phyloP scores from a whole-genome alignment of 2,888 invertebrate genomes.

The Hedychridium roseum region DNA sequence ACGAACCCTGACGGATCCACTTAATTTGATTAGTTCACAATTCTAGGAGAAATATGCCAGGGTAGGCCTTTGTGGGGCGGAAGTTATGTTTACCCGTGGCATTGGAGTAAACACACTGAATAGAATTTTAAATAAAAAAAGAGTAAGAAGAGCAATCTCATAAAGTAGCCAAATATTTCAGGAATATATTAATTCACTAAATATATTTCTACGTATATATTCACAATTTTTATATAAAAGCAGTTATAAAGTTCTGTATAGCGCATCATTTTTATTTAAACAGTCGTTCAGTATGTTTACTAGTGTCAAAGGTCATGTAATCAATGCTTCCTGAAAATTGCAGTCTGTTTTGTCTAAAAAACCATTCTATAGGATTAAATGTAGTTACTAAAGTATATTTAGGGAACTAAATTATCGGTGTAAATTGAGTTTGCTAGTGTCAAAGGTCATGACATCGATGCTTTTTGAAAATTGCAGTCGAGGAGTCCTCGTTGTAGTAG shows the following conservation, averaged over 20 bases:
- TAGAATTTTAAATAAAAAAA: too few relatives aligned
- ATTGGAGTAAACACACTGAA: too few relatives aligned
- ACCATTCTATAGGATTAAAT: neutral
- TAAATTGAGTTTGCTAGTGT: too few relatives aligned
- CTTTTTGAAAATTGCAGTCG: too few relatives aligned
- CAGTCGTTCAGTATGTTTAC: neutral
- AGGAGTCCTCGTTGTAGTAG: constrained; percentile 17
- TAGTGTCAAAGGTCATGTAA: neutral
- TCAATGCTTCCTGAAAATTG: neutral
- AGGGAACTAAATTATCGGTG: constrained; percentile 5
- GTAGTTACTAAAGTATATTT: neutral
- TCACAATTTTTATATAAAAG: too few relatives aligned
- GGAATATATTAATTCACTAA: too few relatives aligned
- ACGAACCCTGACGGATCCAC: neutral
- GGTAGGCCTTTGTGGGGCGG: neutral
- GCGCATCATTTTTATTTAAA: too few relatives aligned
- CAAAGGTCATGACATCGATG: too few relatives aligned
- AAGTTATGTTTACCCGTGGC: neutral
- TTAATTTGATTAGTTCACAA: neutral
- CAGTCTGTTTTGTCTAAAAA: neutral
- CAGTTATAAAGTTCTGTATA: too few relatives aligned
- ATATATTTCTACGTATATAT: too few relatives aligned
- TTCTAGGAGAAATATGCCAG: neutral
- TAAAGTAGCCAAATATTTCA: neutral
- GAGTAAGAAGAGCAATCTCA: too few relatives aligned